Conservation (phyloP, 2,797 vertebrate species). For the Amblyraja radiata region DNA sequence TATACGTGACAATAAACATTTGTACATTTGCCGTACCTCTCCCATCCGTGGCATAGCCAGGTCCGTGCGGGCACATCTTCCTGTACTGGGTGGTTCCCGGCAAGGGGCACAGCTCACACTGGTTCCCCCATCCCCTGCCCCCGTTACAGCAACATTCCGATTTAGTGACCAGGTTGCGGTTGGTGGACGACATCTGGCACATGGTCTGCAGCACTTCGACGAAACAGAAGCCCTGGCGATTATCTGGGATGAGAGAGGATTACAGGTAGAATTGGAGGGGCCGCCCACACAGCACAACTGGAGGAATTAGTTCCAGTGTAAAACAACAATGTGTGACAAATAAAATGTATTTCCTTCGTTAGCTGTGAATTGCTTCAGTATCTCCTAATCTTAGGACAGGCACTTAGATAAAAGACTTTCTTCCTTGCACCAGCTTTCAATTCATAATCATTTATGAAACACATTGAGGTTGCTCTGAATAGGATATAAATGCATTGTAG, state of each 20-base stretch:
- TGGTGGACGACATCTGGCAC: conserved; percentile 81
- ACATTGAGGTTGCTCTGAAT: too few species aligned
- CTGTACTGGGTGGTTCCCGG: conserved; percentile 80
- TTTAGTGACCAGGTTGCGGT: conserved; percentile 76
- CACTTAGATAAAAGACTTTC: too few species aligned
- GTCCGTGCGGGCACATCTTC: conserved; percentile 85
- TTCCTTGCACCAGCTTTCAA: too few species aligned
- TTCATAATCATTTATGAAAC: background rate
- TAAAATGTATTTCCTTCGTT: too few species aligned
- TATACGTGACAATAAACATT: too few species aligned
- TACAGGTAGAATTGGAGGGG: background rate
- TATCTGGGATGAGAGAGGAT: conserved; percentile 57
- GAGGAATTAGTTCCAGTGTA: background rate
- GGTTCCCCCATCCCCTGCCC: conserved; percentile 79
- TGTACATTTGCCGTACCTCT: conserved; percentile 61
- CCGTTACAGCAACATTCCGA: conserved; percentile 85
- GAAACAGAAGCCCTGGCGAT: conserved; percentile 81
- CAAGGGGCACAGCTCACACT: conserved; percentile 84
- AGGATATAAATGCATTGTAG: background rate
- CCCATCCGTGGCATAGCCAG: conserved; percentile 81
- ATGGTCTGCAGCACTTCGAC: conserved; percentile 77
- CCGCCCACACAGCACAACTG: too few species aligned
- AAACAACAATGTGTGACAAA: background rate
- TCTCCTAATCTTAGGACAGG: too few species aligned
- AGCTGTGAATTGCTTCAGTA: too few species aligned